Percentiles rank a stretch among this genome's conserved stretches.
Conservation (phyloP, 1,140 invertebrate genomes). For the Drosophila bipectinata region DNA sequence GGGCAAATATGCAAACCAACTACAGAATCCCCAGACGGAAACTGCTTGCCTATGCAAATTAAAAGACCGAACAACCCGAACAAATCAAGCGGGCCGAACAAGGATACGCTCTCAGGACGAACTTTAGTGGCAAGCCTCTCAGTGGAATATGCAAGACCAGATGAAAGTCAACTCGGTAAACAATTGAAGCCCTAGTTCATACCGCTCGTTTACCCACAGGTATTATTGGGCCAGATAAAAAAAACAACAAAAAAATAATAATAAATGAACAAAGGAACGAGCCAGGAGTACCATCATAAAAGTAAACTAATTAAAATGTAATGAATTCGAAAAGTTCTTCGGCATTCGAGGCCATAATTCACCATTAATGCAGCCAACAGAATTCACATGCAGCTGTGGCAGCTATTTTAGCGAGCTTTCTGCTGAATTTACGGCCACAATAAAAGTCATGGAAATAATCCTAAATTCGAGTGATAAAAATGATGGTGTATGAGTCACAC, state of each 20-base stretch:
- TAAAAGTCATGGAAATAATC: conserved; percentile 74
- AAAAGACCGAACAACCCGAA: conserved; percentile 26
- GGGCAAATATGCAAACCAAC: conserved; percentile 63
- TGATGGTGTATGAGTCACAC: conserved; percentile 19
- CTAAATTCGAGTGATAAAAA: conserved; percentile 73
- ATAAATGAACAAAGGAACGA: conserved; percentile 35
- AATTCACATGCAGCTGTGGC: conserved; percentile 60
- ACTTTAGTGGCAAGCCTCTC: conserved; percentile 36
- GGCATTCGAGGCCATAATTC: conserved; percentile 68
- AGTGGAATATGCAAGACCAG: background rate
- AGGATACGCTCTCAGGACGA: conserved; percentile 18
- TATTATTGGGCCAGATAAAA: conserved; percentile 9
- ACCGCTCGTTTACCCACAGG: conserved; percentile 30
- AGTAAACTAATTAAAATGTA: conserved; percentile 78
- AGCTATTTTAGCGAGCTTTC: conserved; percentile 16
- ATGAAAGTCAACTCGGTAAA: conserved; percentile 39
- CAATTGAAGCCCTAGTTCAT: conserved; percentile 59
- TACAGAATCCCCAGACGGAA: conserved; percentile 51
- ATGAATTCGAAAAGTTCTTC: conserved; percentile 60
- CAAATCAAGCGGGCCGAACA: conserved; percentile 24
- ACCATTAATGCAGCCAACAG: conserved; percentile 62
- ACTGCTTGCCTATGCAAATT: conserved; percentile 74
- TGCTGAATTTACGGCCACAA: conserved; percentile 64
- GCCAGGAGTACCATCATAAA: conserved; percentile 41
- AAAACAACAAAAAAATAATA: conserved; percentile 7